phyloP scores from a whole-genome alignment of 2,113 vertebrate species.

The Hippocampus zosterae region DNA sequence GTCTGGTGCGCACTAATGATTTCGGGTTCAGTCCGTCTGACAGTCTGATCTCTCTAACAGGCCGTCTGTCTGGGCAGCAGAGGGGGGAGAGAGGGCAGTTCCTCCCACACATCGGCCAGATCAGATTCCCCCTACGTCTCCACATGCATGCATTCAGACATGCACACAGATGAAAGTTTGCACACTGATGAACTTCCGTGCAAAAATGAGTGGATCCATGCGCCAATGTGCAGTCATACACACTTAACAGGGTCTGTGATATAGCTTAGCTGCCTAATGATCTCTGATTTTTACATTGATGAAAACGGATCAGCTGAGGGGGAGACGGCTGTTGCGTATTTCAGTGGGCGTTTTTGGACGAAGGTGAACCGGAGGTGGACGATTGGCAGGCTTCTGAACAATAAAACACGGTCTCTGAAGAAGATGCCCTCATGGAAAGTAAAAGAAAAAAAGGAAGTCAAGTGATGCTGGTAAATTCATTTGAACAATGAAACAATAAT shows the following conservation, averaged over 20 bases:
- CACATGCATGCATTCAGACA: conserved; percentile 40
- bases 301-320: conserved; percentile 68
- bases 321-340: conserved; percentile 52
- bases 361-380: conserved; percentile 63
- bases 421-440: conserved; percentile 54
- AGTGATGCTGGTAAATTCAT: conserved; percentile 9
- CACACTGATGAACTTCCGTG: conserved; percentile 54
- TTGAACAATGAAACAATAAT: neutral
- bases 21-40: conserved; percentile 69
- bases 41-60: conserved; percentile 71
- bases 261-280: conserved; percentile 68
- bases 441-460: conserved; percentile 14
- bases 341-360: conserved; percentile 64
- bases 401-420: conserved; percentile 50
- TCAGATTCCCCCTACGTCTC: conserved; percentile 67
- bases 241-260: conserved; percentile 52
- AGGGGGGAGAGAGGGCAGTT: conserved; percentile 35
- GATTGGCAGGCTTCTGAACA: conserved; percentile 49
- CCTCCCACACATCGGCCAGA: conserved; percentile 65
- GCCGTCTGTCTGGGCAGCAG: conserved; percentile 57
- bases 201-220: conserved; percentile 46
- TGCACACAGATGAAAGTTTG: conserved; percentile 56
- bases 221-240: conserved; percentile 33
- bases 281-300: conserved; percentile 65
- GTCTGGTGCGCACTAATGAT: conserved; percentile 68